Evolutionary conservation across 2,888 invertebrate species (phyloP).

Genomic region (Ophioninae sp.): DNA sequence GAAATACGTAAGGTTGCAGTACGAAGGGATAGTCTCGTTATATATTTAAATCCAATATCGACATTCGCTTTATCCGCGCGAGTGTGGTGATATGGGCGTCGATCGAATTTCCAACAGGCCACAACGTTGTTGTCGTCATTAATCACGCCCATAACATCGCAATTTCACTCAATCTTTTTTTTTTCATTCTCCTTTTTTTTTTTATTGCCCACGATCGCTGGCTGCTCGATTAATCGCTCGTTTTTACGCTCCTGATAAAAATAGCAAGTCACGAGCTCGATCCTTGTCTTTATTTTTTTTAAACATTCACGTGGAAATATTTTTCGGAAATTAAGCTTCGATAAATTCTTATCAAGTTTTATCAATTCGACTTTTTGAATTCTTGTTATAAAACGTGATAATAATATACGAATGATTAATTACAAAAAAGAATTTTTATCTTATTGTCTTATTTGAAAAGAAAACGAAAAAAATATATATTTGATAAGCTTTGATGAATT

Average conservation of each 20-base stretch:
- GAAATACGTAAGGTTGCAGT: not conserved
- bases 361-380: too few species aligned
- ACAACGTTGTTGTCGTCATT: constrained; percentile 26
- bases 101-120: constrained; percentile 47
- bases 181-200: constrained; percentile 16
- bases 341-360: too few species aligned
- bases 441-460: too few species aligned
- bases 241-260: not conserved
- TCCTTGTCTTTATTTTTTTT: not conserved
- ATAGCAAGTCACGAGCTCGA: not conserved
- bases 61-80: constrained; percentile 49
- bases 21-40: constrained; percentile 20
- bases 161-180: not conserved
- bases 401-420: too few species aligned
- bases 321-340: not conserved
- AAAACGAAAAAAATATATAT: too few species aligned
- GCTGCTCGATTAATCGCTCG: constrained; percentile 2
- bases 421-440: too few species aligned
- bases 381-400: too few species aligned
- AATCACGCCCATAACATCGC: constrained; percentile 40
- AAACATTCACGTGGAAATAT: not conserved
- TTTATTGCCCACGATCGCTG: constrained; percentile 3
- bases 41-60: constrained; percentile 53
- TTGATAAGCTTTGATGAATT: too few species aligned
- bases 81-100: constrained; percentile 49